These are phyloP conservation scores for Dolichallabes microphthalmus DNA, from an alignment of 2,113 vertebrate species.

Conservation along the genomic window DNA sequence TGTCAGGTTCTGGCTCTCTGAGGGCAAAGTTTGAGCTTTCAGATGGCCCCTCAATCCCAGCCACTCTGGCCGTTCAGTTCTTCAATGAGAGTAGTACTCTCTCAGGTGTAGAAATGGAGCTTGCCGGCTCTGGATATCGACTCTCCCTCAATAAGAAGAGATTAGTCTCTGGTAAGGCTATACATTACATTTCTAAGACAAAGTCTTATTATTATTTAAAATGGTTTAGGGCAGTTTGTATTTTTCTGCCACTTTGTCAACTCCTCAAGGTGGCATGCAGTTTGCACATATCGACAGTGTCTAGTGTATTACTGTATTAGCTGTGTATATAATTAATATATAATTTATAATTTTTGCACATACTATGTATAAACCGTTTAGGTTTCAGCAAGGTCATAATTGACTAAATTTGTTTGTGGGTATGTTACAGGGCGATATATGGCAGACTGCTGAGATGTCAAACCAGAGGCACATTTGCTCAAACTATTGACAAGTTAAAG, in stretches of 20 bases:
- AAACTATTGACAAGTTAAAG: slow-evolving; percentile 55
- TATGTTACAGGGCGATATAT: slow-evolving; percentile 87
- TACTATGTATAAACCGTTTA: neutral
- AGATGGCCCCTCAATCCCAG: slow-evolving; percentile 86
- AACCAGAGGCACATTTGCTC: slow-evolving; percentile 50
- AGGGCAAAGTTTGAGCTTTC: slow-evolving; percentile 96
- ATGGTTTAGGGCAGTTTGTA: neutral
- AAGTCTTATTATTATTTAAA: neutral
- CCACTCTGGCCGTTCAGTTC: slow-evolving; percentile 93
- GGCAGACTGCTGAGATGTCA: slow-evolving; percentile 87
- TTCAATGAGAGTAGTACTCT: slow-evolving; percentile 89
- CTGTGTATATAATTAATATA: neutral
- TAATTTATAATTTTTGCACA: too few relatives aligned
- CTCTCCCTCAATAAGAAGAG: slow-evolving; percentile 94
- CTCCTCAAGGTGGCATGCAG: neutral
- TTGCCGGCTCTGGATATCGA: slow-evolving; percentile 86
- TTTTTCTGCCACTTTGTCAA: neutral
- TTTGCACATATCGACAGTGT: neutral
- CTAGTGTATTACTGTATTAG: neutral
- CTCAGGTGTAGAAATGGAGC: slow-evolving; percentile 89
- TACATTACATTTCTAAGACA: neutral
- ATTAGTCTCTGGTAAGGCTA: slow-evolving; percentile 88
- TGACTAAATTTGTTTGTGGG: neutral
- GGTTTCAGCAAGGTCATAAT: neutral
- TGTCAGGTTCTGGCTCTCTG: slow-evolving; percentile 86